A percentile compares a stretch with the other conserved stretches of the same genome.
phyloP scores from a whole-genome alignment of 2,113 vertebrate species.

The Neotoma lepida region DNA sequence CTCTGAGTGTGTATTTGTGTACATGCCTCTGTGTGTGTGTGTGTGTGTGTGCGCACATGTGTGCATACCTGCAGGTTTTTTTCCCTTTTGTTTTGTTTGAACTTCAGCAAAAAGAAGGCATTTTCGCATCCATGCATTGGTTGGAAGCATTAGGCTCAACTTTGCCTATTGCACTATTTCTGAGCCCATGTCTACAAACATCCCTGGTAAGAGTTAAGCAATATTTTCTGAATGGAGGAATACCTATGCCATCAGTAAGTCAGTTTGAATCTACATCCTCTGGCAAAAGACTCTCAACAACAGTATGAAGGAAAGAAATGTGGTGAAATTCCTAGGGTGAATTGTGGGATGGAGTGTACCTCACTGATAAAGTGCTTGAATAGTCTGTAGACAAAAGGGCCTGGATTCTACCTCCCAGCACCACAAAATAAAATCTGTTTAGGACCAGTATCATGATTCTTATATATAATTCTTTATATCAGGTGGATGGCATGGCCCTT shows the following conservation, averaged over 20 bases:
- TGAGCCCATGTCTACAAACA: not conserved
- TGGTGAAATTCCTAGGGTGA: slow-evolving; percentile 15
- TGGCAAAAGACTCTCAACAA: not conserved
- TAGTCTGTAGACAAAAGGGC: not conserved
- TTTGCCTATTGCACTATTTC: not conserved
- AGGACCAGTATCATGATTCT: slow-evolving; percentile 1
- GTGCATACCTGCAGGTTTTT: not conserved
- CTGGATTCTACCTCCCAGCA: not conserved
- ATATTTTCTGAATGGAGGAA: not conserved
- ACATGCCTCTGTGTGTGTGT: too few species aligned
- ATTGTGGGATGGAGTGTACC: not conserved
- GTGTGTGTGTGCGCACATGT: not conserved
- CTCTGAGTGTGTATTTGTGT: not conserved
- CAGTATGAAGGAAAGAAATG: slow-evolving; percentile 8
- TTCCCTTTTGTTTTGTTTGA: not conserved
- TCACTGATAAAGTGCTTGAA: not conserved
- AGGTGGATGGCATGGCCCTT: not conserved
- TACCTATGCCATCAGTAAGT: not conserved
- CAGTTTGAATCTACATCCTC: not conserved
- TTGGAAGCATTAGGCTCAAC: not conserved
- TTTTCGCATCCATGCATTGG: not conserved
- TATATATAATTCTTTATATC: not conserved
- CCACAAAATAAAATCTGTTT: not conserved
- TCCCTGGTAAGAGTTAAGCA: not conserved
- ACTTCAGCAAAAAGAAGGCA: not conserved